phyloP scores from a whole-genome alignment of 2,113 vertebrate genomes.

The Circaetus gallicus region DNA sequence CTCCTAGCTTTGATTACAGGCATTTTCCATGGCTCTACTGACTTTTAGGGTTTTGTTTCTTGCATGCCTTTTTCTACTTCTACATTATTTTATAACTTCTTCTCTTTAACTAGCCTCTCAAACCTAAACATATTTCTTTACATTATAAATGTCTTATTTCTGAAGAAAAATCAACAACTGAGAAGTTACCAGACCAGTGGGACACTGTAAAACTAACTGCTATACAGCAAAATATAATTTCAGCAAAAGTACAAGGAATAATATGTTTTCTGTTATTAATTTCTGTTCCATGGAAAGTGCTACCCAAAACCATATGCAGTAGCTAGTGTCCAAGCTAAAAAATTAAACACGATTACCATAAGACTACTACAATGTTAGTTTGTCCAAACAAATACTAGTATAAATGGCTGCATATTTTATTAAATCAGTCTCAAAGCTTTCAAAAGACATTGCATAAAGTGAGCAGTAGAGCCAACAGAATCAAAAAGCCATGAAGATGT shows the following conservation, averaged over 20 bases:
- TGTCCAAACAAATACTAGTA: neutral
- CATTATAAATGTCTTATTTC: neutral
- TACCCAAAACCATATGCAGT: neutral
- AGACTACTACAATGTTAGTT: neutral
- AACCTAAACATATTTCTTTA: neutral
- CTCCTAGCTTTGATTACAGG: neutral
- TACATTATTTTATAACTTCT: neutral
- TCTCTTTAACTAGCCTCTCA: neutral
- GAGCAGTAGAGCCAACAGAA: neutral
- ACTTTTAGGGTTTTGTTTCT: neutral
- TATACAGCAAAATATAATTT: neutral
- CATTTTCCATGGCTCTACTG: neutral
- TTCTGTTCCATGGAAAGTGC: neutral
- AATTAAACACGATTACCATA: neutral
- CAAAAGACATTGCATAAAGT: neutral
- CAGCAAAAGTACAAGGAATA: neutral
- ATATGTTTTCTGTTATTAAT: neutral
- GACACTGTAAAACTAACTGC: neutral
- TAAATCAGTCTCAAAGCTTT: neutral
- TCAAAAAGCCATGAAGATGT: neutral
- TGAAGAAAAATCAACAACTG: neutral
- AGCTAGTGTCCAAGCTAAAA: neutral
- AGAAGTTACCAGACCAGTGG: neutral
- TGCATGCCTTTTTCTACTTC: neutral
- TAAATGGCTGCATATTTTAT: neutral